Evolutionary conservation across 2,888 invertebrate species (phyloP).

Genomic region (Drosophila rellima): DNA sequence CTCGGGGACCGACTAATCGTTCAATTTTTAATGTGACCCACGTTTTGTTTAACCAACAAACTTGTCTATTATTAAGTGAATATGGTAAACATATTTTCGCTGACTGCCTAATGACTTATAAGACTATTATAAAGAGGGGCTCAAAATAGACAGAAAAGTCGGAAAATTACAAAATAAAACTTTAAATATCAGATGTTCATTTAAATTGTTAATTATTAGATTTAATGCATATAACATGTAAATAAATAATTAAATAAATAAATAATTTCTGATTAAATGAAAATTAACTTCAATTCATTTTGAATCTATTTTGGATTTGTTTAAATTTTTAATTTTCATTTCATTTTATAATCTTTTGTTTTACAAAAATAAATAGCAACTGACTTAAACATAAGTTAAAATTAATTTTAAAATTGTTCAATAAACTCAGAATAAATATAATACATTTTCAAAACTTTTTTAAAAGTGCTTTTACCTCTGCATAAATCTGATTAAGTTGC

Average conservation of each 20-base stretch:
- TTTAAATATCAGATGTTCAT: neutral
- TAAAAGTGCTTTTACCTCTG: neutral
- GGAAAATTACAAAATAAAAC: neutral
- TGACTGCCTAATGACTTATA: slow-evolving; percentile 7
- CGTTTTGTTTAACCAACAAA: slow-evolving; percentile 39
- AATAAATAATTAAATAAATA: no score
- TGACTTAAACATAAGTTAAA: no score
- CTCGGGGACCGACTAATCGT: slow-evolving; percentile 38
- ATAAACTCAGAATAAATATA: neutral
- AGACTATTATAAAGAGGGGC: neutral
- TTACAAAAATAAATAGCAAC: no score
- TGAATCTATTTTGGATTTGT: no score
- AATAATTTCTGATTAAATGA: no score
- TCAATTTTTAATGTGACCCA: slow-evolving; percentile 44
- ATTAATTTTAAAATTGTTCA: no score
- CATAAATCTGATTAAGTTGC: slow-evolving; percentile 11
- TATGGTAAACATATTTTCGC: slow-evolving; percentile 50
- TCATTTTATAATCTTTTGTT: no score
- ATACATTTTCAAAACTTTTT: neutral
- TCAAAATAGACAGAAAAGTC: neutral
- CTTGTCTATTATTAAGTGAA: slow-evolving; percentile 42
- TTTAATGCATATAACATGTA: no score
- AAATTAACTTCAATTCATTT: no score
- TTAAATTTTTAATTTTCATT: no score
- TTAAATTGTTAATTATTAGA: no score